A percentile compares a stretch with the other conserved stretches of the same genome.
Conservation (phyloP, 2,888 invertebrate genomes). For the Chaitophorus viminalis region DNA sequence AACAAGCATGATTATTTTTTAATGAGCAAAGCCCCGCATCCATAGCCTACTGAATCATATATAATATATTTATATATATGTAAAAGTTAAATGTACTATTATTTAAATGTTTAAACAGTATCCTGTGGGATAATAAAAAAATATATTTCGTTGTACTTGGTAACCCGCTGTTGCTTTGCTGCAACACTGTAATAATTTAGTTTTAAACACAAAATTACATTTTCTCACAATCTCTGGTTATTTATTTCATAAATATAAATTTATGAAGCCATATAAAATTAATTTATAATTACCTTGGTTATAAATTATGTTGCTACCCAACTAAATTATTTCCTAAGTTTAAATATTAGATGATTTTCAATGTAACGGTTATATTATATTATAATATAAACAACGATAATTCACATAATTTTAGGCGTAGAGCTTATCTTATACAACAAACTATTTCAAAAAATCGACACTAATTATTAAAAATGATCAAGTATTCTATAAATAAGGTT, state of each 20-base stretch:
- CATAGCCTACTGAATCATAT: neutral
- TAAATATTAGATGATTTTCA: no score
- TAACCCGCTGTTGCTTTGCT: neutral
- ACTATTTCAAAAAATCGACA: no score
- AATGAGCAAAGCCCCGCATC: neutral
- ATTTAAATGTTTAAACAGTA: neutral
- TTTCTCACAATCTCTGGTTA: neutral
- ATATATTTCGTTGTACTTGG: neutral
- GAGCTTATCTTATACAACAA: no score
- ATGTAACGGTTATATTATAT: no score
- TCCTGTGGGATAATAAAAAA: neutral
- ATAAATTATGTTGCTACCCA: no score
- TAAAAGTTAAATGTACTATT: neutral
- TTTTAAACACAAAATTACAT: neutral
- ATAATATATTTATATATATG: no score
- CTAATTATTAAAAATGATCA: no score
- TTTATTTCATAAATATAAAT: slow-evolving; percentile 1
- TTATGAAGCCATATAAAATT: neutral
- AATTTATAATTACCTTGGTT: no score
- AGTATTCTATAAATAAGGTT: no score
- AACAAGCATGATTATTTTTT: neutral
- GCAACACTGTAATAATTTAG: neutral
- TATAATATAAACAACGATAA: no score
- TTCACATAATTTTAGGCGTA: no score
- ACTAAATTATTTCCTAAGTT: no score